These are phyloP conservation scores for Pao palembangensis DNA, from an alignment of 2,113 vertebrate genomes.

Conservation along the genomic window DNA sequence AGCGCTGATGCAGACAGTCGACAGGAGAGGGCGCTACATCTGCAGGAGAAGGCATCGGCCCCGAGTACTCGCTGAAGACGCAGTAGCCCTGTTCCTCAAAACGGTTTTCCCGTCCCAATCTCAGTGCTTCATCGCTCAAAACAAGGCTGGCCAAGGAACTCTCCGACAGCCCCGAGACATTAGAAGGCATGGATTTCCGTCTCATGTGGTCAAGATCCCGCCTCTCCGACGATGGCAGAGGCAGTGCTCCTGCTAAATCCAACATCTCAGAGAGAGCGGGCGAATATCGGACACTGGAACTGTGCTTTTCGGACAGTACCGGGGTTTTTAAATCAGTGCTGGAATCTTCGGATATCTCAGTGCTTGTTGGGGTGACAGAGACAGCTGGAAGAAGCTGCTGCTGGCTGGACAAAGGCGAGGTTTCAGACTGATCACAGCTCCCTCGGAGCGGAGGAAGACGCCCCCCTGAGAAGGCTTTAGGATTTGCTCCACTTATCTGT, in stretches of 20 bases:
- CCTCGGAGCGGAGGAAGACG: slow-evolving; percentile 40
- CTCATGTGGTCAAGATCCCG: slow-evolving; percentile 50
- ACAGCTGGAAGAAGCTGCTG: slow-evolving; percentile 29
- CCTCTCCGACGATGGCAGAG: slow-evolving; percentile 34
- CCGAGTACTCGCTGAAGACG: slow-evolving; percentile 60
- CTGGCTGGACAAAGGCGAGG: slow-evolving; percentile 16
- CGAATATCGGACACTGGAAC: slow-evolving; percentile 24
- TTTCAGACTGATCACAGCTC: slow-evolving; percentile 39
- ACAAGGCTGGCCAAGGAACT: slow-evolving; percentile 53
- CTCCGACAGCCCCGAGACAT: slow-evolving; percentile 46
- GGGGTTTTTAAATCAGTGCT: not conserved
- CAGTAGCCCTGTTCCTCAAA: slow-evolving; percentile 63
- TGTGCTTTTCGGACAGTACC: slow-evolving; percentile 19
- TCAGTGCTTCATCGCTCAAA: slow-evolving; percentile 33
- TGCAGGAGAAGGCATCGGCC: slow-evolving; percentile 69
- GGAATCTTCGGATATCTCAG: slow-evolving; percentile 20
- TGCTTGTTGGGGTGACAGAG: slow-evolving; percentile 28
- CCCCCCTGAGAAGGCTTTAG: slow-evolving; percentile 14
- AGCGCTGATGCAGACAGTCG: slow-evolving; percentile 42
- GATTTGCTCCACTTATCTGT: slow-evolving; percentile 10
- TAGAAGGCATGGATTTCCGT: slow-evolving; percentile 57
- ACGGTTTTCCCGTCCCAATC: slow-evolving; percentile 28
- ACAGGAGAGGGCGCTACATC: slow-evolving; percentile 56
- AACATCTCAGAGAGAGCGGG: slow-evolving; percentile 59
- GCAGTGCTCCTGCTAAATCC: slow-evolving; percentile 59